A percentile compares a stretch with the other conserved stretches of the same genome.
phyloP scores from a whole-genome alignment of 2,888 invertebrate genomes.

The Rosalia funebris region DNA sequence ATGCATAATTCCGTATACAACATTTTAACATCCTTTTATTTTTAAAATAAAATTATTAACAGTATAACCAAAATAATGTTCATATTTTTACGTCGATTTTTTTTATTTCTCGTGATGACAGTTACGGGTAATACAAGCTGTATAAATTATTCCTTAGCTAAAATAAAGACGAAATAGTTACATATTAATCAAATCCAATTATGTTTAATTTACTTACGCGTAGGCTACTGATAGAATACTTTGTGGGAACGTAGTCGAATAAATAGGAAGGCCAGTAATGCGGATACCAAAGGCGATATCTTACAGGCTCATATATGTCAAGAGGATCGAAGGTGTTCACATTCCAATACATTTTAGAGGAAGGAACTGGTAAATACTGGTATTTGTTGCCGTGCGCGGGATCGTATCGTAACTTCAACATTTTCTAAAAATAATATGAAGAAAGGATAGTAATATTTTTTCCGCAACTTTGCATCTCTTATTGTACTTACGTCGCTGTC shows the following conservation, averaged over 20 bases:
- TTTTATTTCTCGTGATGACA: neutral
- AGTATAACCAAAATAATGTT: too few species aligned
- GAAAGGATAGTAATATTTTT: neutral
- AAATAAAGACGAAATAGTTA: slow-evolving; percentile 16
- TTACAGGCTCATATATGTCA: slow-evolving; percentile 40
- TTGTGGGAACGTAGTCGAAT: slow-evolving; percentile 41
- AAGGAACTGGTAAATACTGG: slow-evolving; percentile 42
- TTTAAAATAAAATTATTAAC: too few species aligned
- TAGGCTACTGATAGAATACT: slow-evolving; percentile 42
- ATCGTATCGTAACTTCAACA: slow-evolving; percentile 46
- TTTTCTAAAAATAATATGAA: slow-evolving; percentile 18
- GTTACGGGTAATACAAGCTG: slow-evolving; percentile 3
- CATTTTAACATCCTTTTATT: too few species aligned
- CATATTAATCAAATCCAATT: neutral
- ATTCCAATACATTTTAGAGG: slow-evolving; percentile 43
- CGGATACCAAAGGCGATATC: slow-evolving; percentile 45
- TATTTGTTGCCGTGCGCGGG: slow-evolving; percentile 44
- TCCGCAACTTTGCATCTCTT: too few species aligned
- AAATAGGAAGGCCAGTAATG: slow-evolving; percentile 50
- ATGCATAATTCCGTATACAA: too few species aligned
- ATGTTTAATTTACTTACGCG: slow-evolving; percentile 36
- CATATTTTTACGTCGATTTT: too few species aligned
- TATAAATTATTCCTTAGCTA: slow-evolving; percentile 37
- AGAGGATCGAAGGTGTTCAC: slow-evolving; percentile 42
- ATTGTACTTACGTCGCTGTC: slow-evolving; percentile 5